Percentiles rank a stretch among this genome's conserved stretches.
These are phyloP conservation scores for Helostoma temminkii DNA, from an alignment of 2,797 vertebrate species.

Conservation along the genomic window DNA sequence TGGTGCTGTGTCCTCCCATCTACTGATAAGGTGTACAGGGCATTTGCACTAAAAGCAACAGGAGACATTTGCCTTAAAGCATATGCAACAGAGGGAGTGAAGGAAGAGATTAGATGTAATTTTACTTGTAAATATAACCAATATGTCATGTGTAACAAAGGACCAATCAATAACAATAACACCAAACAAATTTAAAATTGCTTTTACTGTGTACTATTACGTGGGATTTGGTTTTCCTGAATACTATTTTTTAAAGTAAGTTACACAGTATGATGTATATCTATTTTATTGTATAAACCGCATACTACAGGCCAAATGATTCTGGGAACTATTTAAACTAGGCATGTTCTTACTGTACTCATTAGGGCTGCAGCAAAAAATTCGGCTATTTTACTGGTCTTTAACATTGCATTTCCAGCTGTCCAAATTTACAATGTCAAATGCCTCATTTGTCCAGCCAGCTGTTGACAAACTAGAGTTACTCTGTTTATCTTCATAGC, in stretches of 20 bases:
- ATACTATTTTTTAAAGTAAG: no score
- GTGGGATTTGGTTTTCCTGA: no score
- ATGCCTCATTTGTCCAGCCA: no score
- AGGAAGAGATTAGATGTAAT: neutral
- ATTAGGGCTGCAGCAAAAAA: neutral
- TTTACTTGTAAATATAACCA: neutral
- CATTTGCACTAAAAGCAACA: conserved; percentile 5
- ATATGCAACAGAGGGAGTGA: neutral
- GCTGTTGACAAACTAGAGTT: neutral
- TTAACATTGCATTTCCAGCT: no score
- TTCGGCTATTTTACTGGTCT: neutral
- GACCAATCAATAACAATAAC: neutral
- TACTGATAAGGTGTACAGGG: conserved; percentile 4
- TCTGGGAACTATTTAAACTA: conserved; percentile 6
- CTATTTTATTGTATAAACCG: neutral
- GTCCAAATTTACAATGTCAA: neutral
- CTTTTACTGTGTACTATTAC: neutral
- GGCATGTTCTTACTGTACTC: conserved; percentile 2
- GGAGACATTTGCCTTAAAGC: neutral
- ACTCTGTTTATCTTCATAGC: neutral
- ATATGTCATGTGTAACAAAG: neutral
- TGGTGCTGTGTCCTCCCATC: conserved; percentile 15
- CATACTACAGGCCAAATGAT: neutral
- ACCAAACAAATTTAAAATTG: neutral
- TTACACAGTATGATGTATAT: no score